Base-by-base conservation (phyloP, 2,797 vertebrate species). In the Pseudochromis fuscus region DNA sequence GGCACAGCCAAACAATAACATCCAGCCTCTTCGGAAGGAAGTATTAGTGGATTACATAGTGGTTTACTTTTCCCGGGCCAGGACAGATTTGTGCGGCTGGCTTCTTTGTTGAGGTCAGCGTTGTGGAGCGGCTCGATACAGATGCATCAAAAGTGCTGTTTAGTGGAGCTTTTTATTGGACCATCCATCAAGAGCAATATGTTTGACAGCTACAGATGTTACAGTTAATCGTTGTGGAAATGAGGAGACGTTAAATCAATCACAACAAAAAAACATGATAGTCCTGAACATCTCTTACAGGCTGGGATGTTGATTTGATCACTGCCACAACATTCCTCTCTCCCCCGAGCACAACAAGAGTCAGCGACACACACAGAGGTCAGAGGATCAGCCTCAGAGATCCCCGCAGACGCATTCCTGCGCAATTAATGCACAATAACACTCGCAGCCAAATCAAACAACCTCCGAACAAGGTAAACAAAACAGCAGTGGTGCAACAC, bases 371-470 rank as follows among this genome's bases (percentile, higher is more conserved):
- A 61, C 4, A n/a, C 51, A 27, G 59, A 46, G 77, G 79, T 77
- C 70, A 44, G 46, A 40, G 51, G n/a, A 30, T 38, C 48, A 67
- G 62, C 62, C 67, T 7, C 28, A 68, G 72, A 81, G 27, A 40
- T 53, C 31, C 44, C 57, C 67, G 31, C 75, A 56, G 67, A 78
- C 56, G 42, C 72, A 87, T 84, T 76, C 76, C 76, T 75, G 52
- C 24, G 37, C 84, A 82, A 79, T 80, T 84, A 83, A 85, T 77
- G 73, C 3, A 1, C 64, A 56, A 67, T 25, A 57, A 24, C 4
- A 0, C 15, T 18, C 28, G 53, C 55, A 10, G 89, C 89, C 91
- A 92, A 91, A 72, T 25, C 67, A 88, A 93, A 90, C 89, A 90
- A 73, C 18, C 51, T 45, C 31, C 28, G 60, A 65, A 79, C 0